Percentiles rank a stretch among this genome's conserved stretches.
These are phyloP conservation scores for Tenodera sinensis DNA, from an alignment of 2,888 invertebrate genomes.

Conservation along the genomic window DNA sequence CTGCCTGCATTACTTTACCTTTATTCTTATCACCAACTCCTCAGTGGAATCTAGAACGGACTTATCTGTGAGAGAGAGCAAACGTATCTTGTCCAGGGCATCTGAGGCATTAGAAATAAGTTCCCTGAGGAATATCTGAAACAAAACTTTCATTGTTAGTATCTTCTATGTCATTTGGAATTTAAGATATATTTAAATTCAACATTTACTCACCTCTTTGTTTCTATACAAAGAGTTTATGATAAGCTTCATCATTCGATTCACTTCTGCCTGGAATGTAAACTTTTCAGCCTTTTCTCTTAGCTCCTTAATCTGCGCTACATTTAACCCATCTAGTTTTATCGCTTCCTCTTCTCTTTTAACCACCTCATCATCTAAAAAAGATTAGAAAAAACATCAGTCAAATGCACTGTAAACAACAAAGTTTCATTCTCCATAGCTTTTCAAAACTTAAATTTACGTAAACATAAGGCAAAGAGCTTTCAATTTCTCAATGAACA, in stretches of 20 bases:
- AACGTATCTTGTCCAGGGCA: slow-evolving; percentile 95
- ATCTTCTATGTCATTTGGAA: neutral
- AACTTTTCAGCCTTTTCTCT: slow-evolving; percentile 84
- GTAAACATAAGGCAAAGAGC: too few relatives aligned
- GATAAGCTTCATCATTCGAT: slow-evolving; percentile 99
- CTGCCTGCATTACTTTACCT: slow-evolving; percentile 35
- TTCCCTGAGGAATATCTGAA: slow-evolving; percentile 87
- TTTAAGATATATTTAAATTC: neutral
- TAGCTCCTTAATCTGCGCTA: slow-evolving; percentile 88
- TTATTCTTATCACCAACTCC: slow-evolving; percentile 87
- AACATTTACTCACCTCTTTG: slow-evolving; percentile 70
- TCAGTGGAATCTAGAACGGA: slow-evolving; percentile 71
- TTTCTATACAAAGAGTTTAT: slow-evolving; percentile 99
- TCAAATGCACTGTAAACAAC: neutral
- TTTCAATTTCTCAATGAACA: too few relatives aligned
- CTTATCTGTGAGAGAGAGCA: slow-evolving; percentile 86
- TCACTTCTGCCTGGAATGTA: slow-evolving; percentile 96
- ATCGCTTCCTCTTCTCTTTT: slow-evolving; percentile 94
- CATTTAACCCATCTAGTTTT: slow-evolving; percentile 90
- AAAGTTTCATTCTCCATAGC: too few relatives aligned
- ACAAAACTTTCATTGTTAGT: neutral
- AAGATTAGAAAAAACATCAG: neutral
- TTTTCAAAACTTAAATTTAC: too few relatives aligned
- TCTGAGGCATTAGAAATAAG: slow-evolving; percentile 99
- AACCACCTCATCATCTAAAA: slow-evolving; percentile 83